phyloP scores from a whole-genome alignment of 2,888 invertebrate species.

The Rutpela maculata region DNA sequence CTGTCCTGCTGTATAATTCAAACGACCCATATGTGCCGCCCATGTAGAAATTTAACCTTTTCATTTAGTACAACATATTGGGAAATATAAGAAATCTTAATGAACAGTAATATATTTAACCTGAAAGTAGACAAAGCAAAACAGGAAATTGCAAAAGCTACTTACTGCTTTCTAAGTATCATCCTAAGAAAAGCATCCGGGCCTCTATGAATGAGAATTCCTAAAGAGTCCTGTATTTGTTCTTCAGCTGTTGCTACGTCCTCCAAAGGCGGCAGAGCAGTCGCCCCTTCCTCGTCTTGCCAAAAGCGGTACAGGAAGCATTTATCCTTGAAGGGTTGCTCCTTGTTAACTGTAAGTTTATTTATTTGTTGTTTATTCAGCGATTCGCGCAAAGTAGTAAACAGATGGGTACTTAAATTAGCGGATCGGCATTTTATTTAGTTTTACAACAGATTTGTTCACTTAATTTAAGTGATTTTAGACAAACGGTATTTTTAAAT shows the following conservation, averaged over 20 bases:
- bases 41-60: too few relatives aligned
- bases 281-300: conserved; percentile 81
- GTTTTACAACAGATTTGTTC: conserved; percentile 1
- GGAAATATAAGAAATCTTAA: too few relatives aligned
- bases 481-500: not conserved
- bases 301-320: conserved; percentile 88
- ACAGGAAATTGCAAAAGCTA: conserved; percentile 52
- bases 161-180: conserved; percentile 88
- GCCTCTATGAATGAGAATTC: conserved; percentile 81
- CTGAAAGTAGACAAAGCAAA: not conserved
- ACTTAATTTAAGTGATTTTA: not conserved
- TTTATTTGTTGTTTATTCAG: conserved; percentile 24
- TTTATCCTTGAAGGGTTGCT: conserved; percentile 89
- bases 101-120: too few relatives aligned
- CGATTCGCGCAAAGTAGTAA: not conserved
- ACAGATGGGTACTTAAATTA: conserved; percentile 2
- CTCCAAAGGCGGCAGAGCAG: conserved; percentile 76
- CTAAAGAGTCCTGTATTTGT: conserved; percentile 81
- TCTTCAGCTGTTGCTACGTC: conserved; percentile 82
- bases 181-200: conserved; percentile 88
- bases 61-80: too few relatives aligned
- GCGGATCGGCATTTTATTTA: not conserved
- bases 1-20: too few relatives aligned
- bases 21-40: too few relatives aligned
- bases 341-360: conserved; percentile 79